phyloP scores from a whole-genome alignment of 1,140 invertebrate species.

The Calephelis virginiensis region DNA sequence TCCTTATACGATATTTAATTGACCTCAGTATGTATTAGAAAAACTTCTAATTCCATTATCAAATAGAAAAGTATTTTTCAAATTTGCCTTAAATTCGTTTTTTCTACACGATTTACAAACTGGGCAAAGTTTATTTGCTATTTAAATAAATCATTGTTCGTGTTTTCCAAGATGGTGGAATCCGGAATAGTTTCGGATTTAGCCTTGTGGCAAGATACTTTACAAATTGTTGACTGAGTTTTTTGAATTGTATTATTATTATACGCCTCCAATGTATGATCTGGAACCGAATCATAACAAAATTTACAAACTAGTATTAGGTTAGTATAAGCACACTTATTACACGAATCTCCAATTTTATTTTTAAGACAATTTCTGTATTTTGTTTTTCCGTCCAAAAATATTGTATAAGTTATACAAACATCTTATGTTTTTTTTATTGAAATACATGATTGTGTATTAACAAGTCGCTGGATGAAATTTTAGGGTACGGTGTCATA shows the following conservation, averaged over 20 bases:
- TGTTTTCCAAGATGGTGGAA: no score
- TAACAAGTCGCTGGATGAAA: neutral
- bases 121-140: no score
- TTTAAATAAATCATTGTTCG: no score
- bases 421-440: neutral
- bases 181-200: no score
- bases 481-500: neutral
- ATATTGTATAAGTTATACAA: neutral
- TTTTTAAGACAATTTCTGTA: conserved; percentile 2
- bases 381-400: conserved; percentile 14
- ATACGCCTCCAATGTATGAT: neutral
- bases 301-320: conserved; percentile 10
- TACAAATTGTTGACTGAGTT: neutral
- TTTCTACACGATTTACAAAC: no score
- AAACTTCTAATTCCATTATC: no score
- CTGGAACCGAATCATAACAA: neutral
- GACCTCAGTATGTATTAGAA: no score
- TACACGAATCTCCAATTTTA: conserved; percentile 13
- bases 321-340: conserved; percentile 7
- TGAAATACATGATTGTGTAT: no score
- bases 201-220: no score
- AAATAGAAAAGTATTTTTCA: no score
- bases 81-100: no score
- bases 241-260: conserved; percentile 20
- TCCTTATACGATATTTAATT: no score